phyloP scores from a whole-genome alignment of 2,888 invertebrate genomes.

The Argynnis bischoffii region DNA sequence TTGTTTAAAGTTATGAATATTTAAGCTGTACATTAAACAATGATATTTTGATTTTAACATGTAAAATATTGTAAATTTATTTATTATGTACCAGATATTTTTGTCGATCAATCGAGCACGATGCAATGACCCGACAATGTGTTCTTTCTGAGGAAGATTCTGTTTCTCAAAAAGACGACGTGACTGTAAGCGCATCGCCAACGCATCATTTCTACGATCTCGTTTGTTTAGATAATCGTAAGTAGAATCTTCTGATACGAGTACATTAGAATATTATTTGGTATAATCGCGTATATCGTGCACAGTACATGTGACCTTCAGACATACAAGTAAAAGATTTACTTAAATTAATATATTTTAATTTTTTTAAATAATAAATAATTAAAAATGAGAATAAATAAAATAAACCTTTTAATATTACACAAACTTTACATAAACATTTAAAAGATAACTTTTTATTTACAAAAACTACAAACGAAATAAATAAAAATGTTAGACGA shows the following conservation, averaged over 20 bases:
- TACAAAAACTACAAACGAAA: not conserved
- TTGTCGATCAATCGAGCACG: constrained; percentile 94
- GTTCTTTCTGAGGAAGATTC: constrained; percentile 96
- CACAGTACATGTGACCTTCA: not conserved
- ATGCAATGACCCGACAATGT: constrained; percentile 92
- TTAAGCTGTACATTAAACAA: no score
- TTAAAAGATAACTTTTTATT: not conserved
- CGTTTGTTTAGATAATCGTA: constrained; percentile 94
- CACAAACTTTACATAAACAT: not conserved
- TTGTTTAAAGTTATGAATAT: no score
- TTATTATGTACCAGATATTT: constrained; percentile 83
- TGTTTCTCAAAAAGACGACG: constrained; percentile 93
- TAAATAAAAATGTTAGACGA: not conserved
- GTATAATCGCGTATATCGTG: not conserved
- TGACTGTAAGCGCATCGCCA: constrained; percentile 91
- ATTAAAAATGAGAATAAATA: no score
- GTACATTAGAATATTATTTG: constrained; percentile 36
- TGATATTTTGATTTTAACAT: no score
- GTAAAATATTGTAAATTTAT: constrained; percentile 3
- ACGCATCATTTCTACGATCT: constrained; percentile 94
- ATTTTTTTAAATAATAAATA: no score
- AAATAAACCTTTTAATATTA: not conserved
- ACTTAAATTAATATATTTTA: no score
- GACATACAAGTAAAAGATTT: not conserved
- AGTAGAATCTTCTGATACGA: constrained; percentile 67